phyloP scores from a whole-genome alignment of 2,888 invertebrate species.

The Brachyopa scutellaris region DNA sequence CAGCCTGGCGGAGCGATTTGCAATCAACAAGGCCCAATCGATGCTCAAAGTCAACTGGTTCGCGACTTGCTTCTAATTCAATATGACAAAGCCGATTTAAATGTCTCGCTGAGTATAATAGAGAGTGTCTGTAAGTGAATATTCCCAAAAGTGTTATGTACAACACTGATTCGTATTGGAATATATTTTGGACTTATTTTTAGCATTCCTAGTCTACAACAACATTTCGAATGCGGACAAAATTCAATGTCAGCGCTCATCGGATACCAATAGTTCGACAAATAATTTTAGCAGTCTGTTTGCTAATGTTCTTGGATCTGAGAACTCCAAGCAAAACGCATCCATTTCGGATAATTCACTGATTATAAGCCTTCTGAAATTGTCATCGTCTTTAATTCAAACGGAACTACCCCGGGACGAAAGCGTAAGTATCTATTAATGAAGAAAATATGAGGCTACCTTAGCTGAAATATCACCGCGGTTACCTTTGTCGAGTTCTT shows the following conservation, averaged over 20 bases:
- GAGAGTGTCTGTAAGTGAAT: slow-evolving; percentile 86
- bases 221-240: slow-evolving; percentile 84
- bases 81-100: slow-evolving; percentile 87
- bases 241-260: slow-evolving; percentile 83
- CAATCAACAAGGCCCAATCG: slow-evolving; percentile 86
- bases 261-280: slow-evolving; percentile 83
- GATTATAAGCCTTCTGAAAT: slow-evolving; percentile 87
- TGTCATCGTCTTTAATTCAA: slow-evolving; percentile 85
- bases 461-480: too few species aligned
- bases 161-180: too few species aligned
- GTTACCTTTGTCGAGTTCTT: too few species aligned
- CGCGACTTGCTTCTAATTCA: slow-evolving; percentile 85
- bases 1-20: slow-evolving; percentile 86
- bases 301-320: slow-evolving; percentile 87
- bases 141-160: too few species aligned
- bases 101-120: slow-evolving; percentile 88
- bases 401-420: slow-evolving; percentile 84
- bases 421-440: slow-evolving; percentile 78
- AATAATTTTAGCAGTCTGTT: slow-evolving; percentile 89
- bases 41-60: slow-evolving; percentile 89
- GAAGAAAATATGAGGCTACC: too few species aligned
- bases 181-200: slow-evolving; percentile 75
- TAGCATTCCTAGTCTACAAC: slow-evolving; percentile 83
- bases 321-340: slow-evolving; percentile 85
- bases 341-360: slow-evolving; percentile 88